Conservation (phyloP, 2,113 vertebrate genomes). For the Pogonocichla stellata region DNA sequence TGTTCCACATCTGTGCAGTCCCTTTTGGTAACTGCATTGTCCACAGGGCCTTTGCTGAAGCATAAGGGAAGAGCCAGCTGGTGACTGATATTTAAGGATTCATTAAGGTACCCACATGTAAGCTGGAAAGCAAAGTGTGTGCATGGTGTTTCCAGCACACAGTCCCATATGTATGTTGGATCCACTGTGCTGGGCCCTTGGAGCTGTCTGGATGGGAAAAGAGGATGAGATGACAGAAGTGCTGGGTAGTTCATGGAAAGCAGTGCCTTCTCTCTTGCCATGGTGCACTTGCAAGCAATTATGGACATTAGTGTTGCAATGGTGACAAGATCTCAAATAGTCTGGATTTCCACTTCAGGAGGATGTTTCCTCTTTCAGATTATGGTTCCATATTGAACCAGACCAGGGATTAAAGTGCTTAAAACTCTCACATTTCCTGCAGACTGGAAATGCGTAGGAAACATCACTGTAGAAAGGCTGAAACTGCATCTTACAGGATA, state of each 20-base stretch:
- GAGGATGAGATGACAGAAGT: neutral
- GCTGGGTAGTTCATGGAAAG: neutral
- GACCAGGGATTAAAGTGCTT: neutral
- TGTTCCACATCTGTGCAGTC: neutral
- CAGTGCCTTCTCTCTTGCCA: neutral
- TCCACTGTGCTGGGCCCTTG: neutral
- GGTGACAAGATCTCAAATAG: neutral
- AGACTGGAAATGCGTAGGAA: neutral
- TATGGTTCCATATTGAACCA: neutral
- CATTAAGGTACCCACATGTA: neutral
- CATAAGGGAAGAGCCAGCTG: neutral
- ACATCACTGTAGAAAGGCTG: neutral
- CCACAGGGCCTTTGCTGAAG: neutral
- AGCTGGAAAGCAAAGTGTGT: neutral
- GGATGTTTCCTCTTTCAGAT: neutral
- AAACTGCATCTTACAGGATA: neutral
- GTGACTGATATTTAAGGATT: neutral
- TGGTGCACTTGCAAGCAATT: neutral
- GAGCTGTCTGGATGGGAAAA: neutral
- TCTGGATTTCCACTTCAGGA: neutral
- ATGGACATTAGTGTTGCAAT: neutral
- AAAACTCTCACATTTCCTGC: neutral
- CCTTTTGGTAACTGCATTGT: neutral
- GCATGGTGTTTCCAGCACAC: neutral
- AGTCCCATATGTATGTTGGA: neutral